These are phyloP conservation scores for Capreolus pygargus DNA, from an alignment of 2,113 vertebrate genomes.

Conservation along the genomic window DNA sequence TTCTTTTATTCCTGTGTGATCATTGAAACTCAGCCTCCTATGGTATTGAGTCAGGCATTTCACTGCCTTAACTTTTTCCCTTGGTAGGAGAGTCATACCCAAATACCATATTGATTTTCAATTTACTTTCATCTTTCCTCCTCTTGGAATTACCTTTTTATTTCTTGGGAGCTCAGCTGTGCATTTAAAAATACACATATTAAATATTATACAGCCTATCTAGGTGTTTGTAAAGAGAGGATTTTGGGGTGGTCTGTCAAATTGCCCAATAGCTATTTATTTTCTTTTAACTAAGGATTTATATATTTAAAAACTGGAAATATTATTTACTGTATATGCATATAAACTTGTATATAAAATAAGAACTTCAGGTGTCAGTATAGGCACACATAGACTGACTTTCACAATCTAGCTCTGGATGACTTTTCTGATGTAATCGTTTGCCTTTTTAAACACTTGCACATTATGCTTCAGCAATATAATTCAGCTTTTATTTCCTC, in stretches of 20 bases:
- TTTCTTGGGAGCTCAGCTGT: not conserved
- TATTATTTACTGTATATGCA: not conserved
- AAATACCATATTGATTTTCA: not conserved
- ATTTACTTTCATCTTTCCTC: not conserved
- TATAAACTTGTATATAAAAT: not conserved
- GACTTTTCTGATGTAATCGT: not conserved
- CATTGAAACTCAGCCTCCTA: not conserved
- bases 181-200: not conserved
- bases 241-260: not conserved
- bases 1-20: not conserved
- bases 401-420: not conserved
- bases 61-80: not conserved
- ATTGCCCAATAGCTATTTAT: not conserved
- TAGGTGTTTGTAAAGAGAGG: not conserved
- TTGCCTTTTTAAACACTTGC: not conserved
- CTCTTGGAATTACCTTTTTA: not conserved
- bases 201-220: not conserved
- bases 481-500: slow-evolving; percentile 24
- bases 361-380: not conserved
- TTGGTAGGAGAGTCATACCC: not conserved
- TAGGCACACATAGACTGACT: not conserved
- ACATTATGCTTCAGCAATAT: not conserved
- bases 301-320: not conserved
- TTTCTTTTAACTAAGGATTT: slow-evolving; percentile 24
- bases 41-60: not conserved